Percentiles rank a stretch among this genome's conserved stretches.
These are phyloP conservation scores for Lycia hirtaria DNA, from an alignment of 2,888 invertebrate genomes.

Conservation along the genomic window DNA sequence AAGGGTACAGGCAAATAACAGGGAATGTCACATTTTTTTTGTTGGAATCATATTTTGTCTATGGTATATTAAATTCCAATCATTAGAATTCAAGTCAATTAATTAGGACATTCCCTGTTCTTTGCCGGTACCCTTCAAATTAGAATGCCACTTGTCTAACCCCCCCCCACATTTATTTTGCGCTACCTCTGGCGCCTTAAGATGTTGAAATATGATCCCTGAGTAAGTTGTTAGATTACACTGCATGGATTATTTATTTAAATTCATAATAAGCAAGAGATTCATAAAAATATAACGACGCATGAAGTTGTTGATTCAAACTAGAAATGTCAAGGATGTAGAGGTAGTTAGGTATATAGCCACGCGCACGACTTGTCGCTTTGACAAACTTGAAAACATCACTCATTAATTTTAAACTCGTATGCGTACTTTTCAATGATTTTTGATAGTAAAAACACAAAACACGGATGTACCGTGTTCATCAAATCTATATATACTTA, in stretches of 20 bases:
- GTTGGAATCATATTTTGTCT: too few species aligned
- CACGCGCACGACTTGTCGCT: conserved; percentile 13
- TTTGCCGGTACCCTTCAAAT: too few species aligned
- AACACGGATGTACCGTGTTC: too few species aligned
- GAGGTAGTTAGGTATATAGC: conserved; percentile 19
- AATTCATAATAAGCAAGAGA: not conserved
- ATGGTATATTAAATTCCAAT: too few species aligned
- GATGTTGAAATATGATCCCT: conserved; percentile 7
- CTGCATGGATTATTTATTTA: not conserved
- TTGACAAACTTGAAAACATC: conserved; percentile 24
- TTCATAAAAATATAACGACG: conserved; percentile 26
- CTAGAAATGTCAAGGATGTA: conserved; percentile 30
- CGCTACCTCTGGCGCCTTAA: too few species aligned
- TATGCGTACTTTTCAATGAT: not conserved
- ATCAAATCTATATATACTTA: too few species aligned
- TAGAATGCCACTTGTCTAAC: too few species aligned
- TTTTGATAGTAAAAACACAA: conserved; percentile 3
- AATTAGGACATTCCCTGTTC: too few species aligned
- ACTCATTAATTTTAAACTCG: conserved; percentile 5
- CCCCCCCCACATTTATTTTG: too few species aligned
- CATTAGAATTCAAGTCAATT: too few species aligned
- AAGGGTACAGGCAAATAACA: too few species aligned
- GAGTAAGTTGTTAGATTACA: not conserved
- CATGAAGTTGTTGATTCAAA: conserved; percentile 28
- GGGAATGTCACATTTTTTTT: too few species aligned